Evolutionary conservation across 2,113 vertebrate genomes (phyloP), one percentile per base, ranked within the genome.

Genomic region (Salvator merianae): DNA sequence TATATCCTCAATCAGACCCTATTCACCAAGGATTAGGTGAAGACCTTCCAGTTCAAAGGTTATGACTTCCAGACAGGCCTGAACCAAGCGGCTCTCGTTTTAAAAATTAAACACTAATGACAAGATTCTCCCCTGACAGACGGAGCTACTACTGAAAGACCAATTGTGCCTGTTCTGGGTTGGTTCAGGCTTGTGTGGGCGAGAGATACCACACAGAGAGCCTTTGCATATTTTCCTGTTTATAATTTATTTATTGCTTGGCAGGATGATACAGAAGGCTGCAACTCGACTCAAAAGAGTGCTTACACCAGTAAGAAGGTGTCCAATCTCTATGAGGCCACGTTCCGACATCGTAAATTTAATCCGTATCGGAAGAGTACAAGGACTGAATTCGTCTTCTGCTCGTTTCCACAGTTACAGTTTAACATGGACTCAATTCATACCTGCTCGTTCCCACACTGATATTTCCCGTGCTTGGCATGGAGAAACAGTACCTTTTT

Each of bases 81-180:
- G 63, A 84, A 38, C 74, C 34, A 5, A 38, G 65, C 43, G 30
- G 30, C 18, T 7, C 79, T 81, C 79, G 50, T 81, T 81, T 53
- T 36, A 59, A 74, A 84, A 84, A 84, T 77, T 53, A 84, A 77
- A 50, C 75, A 55, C 24, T 69, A 65, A 69, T 84, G 74, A 77
- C 82, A 40, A 77, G 82, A 32, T 30, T 30, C 28, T 59, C 47
- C 47, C 32, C 43, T 30, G 71, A 34, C 59, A 83, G n/a, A 20
- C 72, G 30, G 34, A 36, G 16, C 28, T 76, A 66, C 43, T 50
- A n/a, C 16, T 83, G 26, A 53, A 68, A 66, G 43, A 40, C n/a
- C 43, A 55, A 70, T 30, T 76, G 26, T 77, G 34, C 16, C 24
- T 68, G 40, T 36, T 5, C 7, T 68, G 55, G 28, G 26, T 24